phyloP scores from a whole-genome alignment of 2,888 invertebrate species.

The Stenolophus ochropezus region DNA sequence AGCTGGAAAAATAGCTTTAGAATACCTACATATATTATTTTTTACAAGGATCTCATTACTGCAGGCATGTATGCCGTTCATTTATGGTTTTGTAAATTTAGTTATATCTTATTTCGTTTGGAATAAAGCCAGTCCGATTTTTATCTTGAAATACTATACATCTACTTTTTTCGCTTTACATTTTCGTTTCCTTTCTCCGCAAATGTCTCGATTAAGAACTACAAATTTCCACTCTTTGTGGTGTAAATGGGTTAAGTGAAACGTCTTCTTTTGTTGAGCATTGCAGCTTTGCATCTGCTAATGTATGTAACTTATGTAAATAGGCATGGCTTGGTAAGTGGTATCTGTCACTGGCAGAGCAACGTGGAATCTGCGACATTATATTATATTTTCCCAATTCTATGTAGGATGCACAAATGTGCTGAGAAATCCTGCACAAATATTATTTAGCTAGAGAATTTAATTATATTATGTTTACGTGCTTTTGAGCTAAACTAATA shows the following conservation, averaged over 20 bases:
- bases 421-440: neutral
- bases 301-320: slow-evolving; percentile 10
- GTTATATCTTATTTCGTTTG: too few species aligned
- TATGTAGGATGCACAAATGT: neutral
- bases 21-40: too few species aligned
- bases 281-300: neutral
- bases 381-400: neutral
- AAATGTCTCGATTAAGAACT: neutral
- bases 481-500: neutral
- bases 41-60: too few species aligned
- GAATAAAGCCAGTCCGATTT: too few species aligned
- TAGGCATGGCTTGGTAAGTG: neutral
- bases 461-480: too few species aligned
- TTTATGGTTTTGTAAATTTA: too few species aligned
- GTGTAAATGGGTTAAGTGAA: neutral
- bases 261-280: neutral
- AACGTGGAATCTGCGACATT: neutral
- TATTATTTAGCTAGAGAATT: neutral
- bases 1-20: too few species aligned
- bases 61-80: too few species aligned
- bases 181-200: neutral
- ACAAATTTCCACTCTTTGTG: neutral
- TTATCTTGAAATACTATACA: neutral
- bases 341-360: slow-evolving; percentile 9
- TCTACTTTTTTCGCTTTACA: neutral